Evolutionary conservation across 2,888 invertebrate genomes (phyloP), one percentile per base, ranked within the genome.

Genomic region (Meganola albula): DNA sequence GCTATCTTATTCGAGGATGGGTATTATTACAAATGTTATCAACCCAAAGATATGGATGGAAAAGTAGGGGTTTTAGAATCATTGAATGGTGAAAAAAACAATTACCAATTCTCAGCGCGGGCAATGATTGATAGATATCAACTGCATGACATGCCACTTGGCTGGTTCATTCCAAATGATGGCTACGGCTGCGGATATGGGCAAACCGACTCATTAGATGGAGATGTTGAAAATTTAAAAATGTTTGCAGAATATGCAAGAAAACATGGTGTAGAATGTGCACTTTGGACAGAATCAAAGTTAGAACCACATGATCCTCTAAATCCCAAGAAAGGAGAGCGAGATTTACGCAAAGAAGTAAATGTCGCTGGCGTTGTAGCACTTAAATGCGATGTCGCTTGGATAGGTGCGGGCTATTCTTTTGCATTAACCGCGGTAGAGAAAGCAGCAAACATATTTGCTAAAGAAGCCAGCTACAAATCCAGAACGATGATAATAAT

Each of bases 111-210:
- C 55, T 85, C 84, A 11, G 84, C 84, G 1, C 64, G 84, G 44
- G 84, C 74, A 3, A 85, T 84, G 84, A 60, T 85, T 23, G 83
- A 78, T 36, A 67, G 83, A 46, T 85, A 85, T 31, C 65, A 67
- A 44, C 66, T 43, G 29, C 57, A 79, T 34, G 82, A 85, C 34
- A 63, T 85, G 58, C 84, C 84, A 0, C 45, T 85, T 7, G 84
- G 83, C 14, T 84, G 82, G 82, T 83, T 85, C 41, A 44, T 83
- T 34, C 84, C 84, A 1, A 85, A 85, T 37, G 84, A 85, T 43
- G 84, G 84, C 2, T 85, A 85, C 36, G 84, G 83, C 5, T 76
- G 64, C 9, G 84, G 84, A 1, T 85, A 85, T 38, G 84, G 84
- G 0, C 84, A 85, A 66, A 74, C 79, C 2, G 69, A 76, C 36